Percentiles rank a stretch among this genome's conserved stretches.
Evolutionary conservation across 2,888 invertebrate genomes (phyloP).

Genomic region (Pristionchus arcanus): DNA sequence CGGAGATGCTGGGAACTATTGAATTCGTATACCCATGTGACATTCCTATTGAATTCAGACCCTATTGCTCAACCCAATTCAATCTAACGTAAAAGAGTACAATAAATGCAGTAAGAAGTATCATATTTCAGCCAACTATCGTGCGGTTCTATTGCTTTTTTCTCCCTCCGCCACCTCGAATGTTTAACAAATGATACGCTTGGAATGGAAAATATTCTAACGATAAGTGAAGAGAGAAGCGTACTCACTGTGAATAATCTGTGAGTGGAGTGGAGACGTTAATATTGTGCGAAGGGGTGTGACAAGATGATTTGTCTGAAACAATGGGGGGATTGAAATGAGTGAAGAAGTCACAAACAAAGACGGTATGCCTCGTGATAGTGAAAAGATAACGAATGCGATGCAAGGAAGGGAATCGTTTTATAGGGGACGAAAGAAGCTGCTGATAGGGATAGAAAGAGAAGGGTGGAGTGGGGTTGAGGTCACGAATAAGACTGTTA

Average conservation of each 20-base stretch:
- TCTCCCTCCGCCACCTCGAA: too few species aligned
- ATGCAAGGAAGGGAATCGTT: background rate
- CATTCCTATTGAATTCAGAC: too few species aligned
- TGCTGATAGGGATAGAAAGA: background rate
- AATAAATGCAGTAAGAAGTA: too few species aligned
- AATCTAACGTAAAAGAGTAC: too few species aligned
- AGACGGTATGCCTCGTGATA: background rate
- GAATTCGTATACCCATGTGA: too few species aligned
- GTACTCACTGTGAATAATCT: background rate
- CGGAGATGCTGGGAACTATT: too few species aligned
- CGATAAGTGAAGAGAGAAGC: background rate
- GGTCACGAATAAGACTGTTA: slow-evolving; percentile 14
- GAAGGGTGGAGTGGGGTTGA: background rate
- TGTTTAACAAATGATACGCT: too few species aligned
- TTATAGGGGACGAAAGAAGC: background rate
- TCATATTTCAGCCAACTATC: too few species aligned
- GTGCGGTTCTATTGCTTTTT: too few species aligned
- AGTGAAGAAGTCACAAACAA: background rate
- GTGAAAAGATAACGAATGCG: background rate
- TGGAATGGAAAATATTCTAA: too few species aligned
- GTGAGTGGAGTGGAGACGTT: background rate
- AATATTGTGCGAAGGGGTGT: background rate
- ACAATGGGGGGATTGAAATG: background rate
- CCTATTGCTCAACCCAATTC: too few species aligned
- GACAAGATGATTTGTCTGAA: background rate